phyloP scores from a whole-genome alignment of 1,140 invertebrate genomes.

The Rhizoglyphus robini region DNA sequence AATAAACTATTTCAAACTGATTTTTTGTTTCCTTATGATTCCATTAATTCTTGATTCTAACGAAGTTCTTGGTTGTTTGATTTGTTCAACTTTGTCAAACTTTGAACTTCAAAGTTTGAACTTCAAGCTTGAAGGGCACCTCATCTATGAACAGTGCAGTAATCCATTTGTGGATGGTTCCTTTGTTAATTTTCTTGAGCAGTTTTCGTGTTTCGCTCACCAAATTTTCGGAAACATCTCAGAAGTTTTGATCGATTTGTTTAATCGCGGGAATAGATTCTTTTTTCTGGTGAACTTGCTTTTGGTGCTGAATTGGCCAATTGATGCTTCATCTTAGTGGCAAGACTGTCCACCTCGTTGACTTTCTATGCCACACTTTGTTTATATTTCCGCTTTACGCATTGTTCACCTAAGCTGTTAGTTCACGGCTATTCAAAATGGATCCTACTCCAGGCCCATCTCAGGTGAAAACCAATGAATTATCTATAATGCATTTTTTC shows the following conservation, averaged over 20 bases:
- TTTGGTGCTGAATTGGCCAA: no score
- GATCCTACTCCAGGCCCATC: not conserved
- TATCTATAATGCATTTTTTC: no score
- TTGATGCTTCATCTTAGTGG: no score
- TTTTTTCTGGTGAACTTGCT: not conserved
- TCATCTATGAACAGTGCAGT: not conserved
- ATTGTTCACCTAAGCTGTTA: no score
- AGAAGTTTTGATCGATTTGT: not conserved
- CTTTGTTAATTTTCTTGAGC: not conserved
- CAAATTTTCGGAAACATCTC: slow-evolving; percentile 13
- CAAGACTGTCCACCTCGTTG: no score
- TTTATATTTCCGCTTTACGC: no score
- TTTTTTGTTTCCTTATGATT: not conserved
- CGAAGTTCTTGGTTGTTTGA: not conserved
- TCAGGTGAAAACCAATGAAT: no score
- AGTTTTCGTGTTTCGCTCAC: slow-evolving; percentile 8
- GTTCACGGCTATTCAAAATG: no score
- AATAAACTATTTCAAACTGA: not conserved
- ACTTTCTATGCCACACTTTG: no score
- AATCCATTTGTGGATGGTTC: not conserved
- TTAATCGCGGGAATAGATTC: slow-evolving; percentile 5
- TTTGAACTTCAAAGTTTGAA: not conserved
- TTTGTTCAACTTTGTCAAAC: not conserved
- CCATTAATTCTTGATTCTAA: not conserved
- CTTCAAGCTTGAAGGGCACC: not conserved